Base-by-base conservation (phyloP, 2,888 invertebrate genomes). In the Nipponacmea schrenckii region DNA sequence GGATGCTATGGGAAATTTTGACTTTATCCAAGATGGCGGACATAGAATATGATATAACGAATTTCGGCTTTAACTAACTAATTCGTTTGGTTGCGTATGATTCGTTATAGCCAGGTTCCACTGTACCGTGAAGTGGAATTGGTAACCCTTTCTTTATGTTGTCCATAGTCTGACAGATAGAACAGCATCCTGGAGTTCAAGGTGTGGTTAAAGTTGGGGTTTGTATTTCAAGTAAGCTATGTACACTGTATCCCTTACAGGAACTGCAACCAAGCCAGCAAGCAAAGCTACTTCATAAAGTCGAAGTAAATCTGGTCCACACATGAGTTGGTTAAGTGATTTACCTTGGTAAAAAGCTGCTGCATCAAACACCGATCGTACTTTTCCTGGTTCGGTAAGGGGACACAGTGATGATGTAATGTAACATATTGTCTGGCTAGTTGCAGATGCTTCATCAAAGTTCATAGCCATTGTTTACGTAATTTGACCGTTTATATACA, bases 361-460 rank as follows among this genome's bases (percentile, higher is more conserved):
- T 7, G 48, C 67, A 48, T 67, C 67, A 67, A 67, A 67, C n/a
- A 67, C 67, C 14, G 48, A 26, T 20, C 67, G 44, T 20, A 67
- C 45, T 26, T 67, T 46, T 46, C 46, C 46, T 46, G 46, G 46
- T 46, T 48, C n/a, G 48, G 14, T 48, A 17, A 17, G 4, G 26
- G 44, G 12, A 67, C 67, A 7, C 48, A 45, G 46, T 67, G 67
- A 31, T 67, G 67, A 12, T n/a, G 67, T 45, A 14, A 67, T 20
- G 67, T 67, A 67, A 45, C 67, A 67, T 14, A 24, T 67, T n/a
- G 20, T 45, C 14, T 20, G 48, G n/a, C 46, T 46, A 17, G 48
- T 48, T 20, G 14, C 17, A 26, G 14, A 12, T 17, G 46, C 67
- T 67, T 67, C 24, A 27, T 44, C 46, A 17, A 50, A 50, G 50